Conservation (phyloP, 2,797 vertebrate species). For the Pogonophryne albipinna region DNA sequence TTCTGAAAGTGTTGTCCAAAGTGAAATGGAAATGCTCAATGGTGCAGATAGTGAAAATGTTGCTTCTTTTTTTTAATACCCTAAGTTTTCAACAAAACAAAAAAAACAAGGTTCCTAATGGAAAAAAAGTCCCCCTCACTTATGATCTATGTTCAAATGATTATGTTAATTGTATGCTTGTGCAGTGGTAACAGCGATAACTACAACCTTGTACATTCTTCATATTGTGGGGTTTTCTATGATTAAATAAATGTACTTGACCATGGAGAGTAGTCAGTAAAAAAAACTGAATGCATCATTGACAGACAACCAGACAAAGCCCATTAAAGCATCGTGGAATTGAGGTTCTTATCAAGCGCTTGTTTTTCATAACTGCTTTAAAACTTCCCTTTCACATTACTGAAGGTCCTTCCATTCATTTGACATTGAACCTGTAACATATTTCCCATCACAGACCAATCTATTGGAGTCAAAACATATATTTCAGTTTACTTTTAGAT, state of each 20-base stretch:
- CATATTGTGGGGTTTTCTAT: conserved; percentile 1
- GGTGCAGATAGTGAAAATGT: background rate
- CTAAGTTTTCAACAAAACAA: background rate
- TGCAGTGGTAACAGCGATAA: conserved; percentile 10
- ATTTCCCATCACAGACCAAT: background rate
- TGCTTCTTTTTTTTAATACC: conserved; percentile 24
- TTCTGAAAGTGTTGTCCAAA: conserved; percentile 32
- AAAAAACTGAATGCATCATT: background rate
- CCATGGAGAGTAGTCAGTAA: background rate
- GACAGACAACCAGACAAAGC: background rate
- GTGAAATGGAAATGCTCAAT: background rate
- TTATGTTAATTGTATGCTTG: background rate
- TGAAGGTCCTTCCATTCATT: background rate
- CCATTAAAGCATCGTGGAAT: background rate
- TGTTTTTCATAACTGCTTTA: background rate
- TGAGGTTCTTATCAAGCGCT: background rate
- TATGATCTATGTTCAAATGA: background rate
- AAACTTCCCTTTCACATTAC: background rate
- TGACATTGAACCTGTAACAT: background rate
- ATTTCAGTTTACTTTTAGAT: background rate
- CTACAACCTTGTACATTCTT: background rate
- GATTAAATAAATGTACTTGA: background rate
- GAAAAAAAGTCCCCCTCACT: too few species aligned
- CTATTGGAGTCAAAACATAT: conserved; percentile 13
- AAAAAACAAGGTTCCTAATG: too few species aligned